Conservation (phyloP, 2,113 vertebrate genomes). For the Burhinus bistriatus region DNA sequence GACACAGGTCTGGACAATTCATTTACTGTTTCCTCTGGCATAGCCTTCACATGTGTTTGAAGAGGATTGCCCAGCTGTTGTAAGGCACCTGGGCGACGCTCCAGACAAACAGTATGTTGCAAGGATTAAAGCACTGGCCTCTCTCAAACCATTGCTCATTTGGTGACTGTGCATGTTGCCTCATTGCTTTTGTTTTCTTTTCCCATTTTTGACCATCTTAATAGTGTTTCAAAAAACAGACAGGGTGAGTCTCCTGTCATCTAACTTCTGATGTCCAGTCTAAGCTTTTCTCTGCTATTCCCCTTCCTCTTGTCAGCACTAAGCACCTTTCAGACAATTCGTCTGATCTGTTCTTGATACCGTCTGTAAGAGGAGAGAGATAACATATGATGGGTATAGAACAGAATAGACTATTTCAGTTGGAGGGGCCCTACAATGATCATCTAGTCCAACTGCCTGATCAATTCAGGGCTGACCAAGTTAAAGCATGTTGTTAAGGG, state of each 20-base stretch:
- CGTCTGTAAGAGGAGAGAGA: background rate
- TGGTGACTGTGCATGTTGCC: background rate
- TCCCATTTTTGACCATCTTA: background rate
- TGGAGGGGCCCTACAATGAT: background rate
- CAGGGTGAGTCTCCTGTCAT: background rate
- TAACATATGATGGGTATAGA: background rate
- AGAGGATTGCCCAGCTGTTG: background rate
- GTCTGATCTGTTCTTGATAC: background rate
- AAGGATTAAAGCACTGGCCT: background rate
- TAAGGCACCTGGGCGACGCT: background rate
- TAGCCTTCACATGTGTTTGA: background rate
- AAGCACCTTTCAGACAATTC: background rate
- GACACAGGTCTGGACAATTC: background rate
- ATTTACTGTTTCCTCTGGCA: background rate
- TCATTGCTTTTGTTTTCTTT: background rate
- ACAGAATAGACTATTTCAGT: background rate
- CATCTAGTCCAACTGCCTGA: background rate
- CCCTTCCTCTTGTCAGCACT: background rate
- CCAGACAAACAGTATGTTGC: background rate
- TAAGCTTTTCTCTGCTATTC: background rate
- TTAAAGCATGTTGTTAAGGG: background rate
- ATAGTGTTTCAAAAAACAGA: background rate
- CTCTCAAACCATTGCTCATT: background rate
- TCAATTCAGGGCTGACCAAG: background rate
- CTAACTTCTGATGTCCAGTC: background rate